Conservation (phyloP, 2,113 vertebrate genomes). For the Fulica atra region DNA sequence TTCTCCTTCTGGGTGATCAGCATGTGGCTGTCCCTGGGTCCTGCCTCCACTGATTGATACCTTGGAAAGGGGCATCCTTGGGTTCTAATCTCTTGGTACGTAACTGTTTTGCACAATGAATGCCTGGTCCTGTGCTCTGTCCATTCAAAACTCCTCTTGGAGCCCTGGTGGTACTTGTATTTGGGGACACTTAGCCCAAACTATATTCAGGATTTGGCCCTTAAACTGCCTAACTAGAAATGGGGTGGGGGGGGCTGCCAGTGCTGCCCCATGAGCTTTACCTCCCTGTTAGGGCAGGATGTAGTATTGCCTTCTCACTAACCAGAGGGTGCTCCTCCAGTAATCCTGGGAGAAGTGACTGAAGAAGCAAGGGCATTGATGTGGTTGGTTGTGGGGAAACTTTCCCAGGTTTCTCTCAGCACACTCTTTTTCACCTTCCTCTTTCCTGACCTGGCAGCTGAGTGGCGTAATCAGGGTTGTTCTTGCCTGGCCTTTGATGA, state of each 20-base stretch:
- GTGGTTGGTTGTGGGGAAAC: neutral
- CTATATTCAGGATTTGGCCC: neutral
- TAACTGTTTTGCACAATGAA: neutral
- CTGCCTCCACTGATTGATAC: neutral
- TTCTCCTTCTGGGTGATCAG: neutral
- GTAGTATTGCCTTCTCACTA: neutral
- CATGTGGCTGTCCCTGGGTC: neutral
- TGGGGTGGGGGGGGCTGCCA: neutral
- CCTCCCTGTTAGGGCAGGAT: neutral
- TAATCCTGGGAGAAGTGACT: neutral
- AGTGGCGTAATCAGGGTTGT: neutral
- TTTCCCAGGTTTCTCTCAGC: conserved; percentile 6
- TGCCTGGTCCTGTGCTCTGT: neutral
- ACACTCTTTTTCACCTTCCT: neutral
- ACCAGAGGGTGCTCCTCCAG: neutral
- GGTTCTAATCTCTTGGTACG: neutral
- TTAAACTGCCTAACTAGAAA: neutral
- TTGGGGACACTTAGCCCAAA: neutral
- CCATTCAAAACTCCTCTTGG: neutral
- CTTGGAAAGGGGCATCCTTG: neutral
- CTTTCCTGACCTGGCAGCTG: neutral
- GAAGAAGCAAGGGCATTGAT: neutral
- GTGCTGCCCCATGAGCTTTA: neutral
- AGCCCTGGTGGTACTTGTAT: neutral
- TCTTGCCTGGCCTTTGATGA: conserved; percentile 25